Percentiles rank a stretch among this genome's conserved stretches.
Evolutionary conservation across 2,888 invertebrate species (phyloP).

Genomic region (Agrochola lota): DNA sequence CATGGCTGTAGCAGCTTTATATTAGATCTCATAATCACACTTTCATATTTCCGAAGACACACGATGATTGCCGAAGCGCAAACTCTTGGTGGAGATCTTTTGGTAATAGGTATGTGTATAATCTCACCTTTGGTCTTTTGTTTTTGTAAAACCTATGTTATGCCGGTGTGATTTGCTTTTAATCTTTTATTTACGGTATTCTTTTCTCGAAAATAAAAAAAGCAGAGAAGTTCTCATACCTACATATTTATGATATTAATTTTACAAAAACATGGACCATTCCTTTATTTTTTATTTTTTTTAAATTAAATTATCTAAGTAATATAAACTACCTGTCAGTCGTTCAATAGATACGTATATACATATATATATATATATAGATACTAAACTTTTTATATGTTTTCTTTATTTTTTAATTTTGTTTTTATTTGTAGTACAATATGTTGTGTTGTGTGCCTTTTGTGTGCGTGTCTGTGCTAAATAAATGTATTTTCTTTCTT

Average conservation of each 20-base stretch:
- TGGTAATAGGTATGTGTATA: neutral
- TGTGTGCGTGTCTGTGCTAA: too few species aligned
- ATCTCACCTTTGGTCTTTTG: conserved; percentile 19
- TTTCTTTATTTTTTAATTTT: too few species aligned
- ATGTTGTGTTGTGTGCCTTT: too few species aligned
- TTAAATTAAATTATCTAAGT: neutral
- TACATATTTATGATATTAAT: neutral
- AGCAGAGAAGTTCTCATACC: neutral
- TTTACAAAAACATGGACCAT: neutral
- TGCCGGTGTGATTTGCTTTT: neutral
- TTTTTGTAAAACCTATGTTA: neutral
- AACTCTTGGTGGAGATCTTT: neutral
- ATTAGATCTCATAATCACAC: neutral
- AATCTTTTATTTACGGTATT: neutral
- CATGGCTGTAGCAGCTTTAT: neutral
- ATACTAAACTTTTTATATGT: too few species aligned
- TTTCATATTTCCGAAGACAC: neutral
- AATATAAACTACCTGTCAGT: neutral
- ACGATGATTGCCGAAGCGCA: neutral
- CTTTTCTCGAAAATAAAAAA: neutral
- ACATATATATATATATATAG: too few species aligned
- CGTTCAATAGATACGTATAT: neutral
- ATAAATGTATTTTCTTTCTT: too few species aligned
- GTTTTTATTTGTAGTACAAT: too few species aligned
- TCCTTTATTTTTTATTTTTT: neutral